Conservation (phyloP, 2,888 invertebrate genomes). For the Actias luna region DNA sequence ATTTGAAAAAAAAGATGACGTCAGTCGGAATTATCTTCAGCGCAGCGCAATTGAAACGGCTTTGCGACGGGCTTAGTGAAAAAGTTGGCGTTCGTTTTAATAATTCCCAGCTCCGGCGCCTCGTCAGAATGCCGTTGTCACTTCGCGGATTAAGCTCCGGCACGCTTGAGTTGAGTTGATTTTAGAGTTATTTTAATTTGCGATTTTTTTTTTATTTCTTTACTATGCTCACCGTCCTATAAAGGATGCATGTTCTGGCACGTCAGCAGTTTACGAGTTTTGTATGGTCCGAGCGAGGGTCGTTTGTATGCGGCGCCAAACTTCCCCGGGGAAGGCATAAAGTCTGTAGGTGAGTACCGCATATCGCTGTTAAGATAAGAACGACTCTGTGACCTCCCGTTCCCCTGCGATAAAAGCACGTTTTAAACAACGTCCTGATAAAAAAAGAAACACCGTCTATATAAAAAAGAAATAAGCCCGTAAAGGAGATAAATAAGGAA, state of each 20-base stretch:
- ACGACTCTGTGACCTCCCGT: constrained; percentile 63
- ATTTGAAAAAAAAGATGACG: constrained; percentile 81
- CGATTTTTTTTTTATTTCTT: constrained; percentile 67
- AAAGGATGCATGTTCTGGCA: constrained; percentile 50
- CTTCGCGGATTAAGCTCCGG: constrained; percentile 81
- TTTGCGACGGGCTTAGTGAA: constrained; percentile 82
- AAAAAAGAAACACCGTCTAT: neutral
- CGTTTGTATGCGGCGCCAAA: constrained; percentile 70
- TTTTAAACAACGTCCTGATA: neutral
- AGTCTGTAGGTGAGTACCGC: constrained; percentile 70
- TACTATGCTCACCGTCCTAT: constrained; percentile 51
- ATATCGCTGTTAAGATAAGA: constrained; percentile 78
- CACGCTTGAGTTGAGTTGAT: constrained; percentile 77
- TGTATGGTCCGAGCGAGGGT: constrained; percentile 55
- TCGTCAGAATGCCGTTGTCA: constrained; percentile 82
- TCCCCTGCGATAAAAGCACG: constrained; percentile 52
- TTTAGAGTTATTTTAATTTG: constrained; percentile 81
- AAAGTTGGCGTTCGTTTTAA: constrained; percentile 83
- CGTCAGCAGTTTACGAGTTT: constrained; percentile 59
- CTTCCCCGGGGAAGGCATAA: constrained; percentile 72
- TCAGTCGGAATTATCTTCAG: constrained; percentile 82
- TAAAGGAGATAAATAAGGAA: constrained; percentile 47
- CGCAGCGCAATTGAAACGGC: constrained; percentile 82
- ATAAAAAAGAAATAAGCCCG: constrained; percentile 13
- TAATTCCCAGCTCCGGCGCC: constrained; percentile 82